phyloP scores from a whole-genome alignment of 2,113 vertebrate genomes.

The Camelus dromedarius region DNA sequence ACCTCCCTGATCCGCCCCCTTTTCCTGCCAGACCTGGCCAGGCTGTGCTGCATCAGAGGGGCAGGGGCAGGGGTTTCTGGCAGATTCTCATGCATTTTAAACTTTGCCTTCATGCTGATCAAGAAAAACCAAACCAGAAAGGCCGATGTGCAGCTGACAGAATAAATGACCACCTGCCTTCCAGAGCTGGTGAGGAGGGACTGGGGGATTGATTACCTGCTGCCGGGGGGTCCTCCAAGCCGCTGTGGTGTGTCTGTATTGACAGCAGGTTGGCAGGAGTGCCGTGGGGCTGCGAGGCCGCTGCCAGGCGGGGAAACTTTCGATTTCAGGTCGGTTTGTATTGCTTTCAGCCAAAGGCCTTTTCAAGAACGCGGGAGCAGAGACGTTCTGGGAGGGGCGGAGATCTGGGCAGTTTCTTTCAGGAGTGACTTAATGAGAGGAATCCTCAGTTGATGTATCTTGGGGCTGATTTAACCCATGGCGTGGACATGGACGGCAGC shows the following conservation, averaged over 20 bases:
- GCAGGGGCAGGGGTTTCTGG: rapidly evolving
- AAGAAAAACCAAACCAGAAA: neutral
- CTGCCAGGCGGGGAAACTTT: rapidly evolving
- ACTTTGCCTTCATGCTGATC: neutral
- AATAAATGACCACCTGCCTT: neutral
- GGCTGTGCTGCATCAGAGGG: neutral
- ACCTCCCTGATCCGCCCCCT: too few species aligned
- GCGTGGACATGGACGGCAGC: rapidly evolving
- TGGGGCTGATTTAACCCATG: rapidly evolving
- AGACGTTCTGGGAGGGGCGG: too few species aligned
- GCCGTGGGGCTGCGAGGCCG: rapidly evolving
- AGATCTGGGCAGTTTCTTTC: neutral
- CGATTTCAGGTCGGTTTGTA: rapidly evolving
- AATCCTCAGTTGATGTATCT: rapidly evolving
- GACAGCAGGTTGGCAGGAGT: neutral
- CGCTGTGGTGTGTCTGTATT: rapidly evolving
- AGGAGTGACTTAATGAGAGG: neutral
- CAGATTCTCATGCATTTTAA: neutral
- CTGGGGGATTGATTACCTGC: neutral
- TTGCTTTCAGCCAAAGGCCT: neutral
- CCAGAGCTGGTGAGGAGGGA: neutral
- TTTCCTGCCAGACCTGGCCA: rapidly evolving
- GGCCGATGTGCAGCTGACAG: neutral
- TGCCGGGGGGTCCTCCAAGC: neutral
- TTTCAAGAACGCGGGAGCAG: neutral